phyloP scores from a whole-genome alignment of 2,888 invertebrate genomes.

The Sarcophaga caerulescens region DNA sequence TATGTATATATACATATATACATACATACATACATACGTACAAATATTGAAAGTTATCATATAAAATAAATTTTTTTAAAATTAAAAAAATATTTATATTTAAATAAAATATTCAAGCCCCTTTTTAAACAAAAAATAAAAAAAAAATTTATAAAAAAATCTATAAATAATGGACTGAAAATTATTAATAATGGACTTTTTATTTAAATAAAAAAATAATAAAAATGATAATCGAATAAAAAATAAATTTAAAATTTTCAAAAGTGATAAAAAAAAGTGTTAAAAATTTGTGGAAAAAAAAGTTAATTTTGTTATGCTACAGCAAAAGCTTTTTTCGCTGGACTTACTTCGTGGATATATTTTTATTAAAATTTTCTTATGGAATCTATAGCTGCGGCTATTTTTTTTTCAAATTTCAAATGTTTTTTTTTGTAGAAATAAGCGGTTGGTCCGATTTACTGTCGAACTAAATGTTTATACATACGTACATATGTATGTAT shows the following conservation, averaged over 20 bases:
- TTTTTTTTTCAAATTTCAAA: background rate
- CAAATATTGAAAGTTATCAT: no score
- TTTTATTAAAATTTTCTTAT: background rate
- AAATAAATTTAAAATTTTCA: background rate
- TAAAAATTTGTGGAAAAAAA: background rate
- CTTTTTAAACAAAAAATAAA: no score
- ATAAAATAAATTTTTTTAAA: no score
- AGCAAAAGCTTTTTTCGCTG: constrained; percentile 31
- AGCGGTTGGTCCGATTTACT: background rate
- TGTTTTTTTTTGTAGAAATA: background rate
- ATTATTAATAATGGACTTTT: background rate
- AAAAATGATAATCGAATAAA: background rate
- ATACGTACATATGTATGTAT: constrained; percentile 1
- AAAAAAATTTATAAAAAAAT: background rate
- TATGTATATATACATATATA: no score
- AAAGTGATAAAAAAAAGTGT: background rate
- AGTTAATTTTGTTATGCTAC: background rate
- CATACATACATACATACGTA: no score
- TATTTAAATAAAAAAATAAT: background rate
- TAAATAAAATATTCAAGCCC: no score
- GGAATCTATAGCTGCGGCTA: background rate
- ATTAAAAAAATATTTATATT: no score
- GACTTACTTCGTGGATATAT: background rate
- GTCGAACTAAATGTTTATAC: background rate
- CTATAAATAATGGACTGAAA: background rate